These are phyloP conservation scores for Neuroscelio doddi DNA, from an alignment of 2,888 invertebrate genomes.

Conservation along the genomic window DNA sequence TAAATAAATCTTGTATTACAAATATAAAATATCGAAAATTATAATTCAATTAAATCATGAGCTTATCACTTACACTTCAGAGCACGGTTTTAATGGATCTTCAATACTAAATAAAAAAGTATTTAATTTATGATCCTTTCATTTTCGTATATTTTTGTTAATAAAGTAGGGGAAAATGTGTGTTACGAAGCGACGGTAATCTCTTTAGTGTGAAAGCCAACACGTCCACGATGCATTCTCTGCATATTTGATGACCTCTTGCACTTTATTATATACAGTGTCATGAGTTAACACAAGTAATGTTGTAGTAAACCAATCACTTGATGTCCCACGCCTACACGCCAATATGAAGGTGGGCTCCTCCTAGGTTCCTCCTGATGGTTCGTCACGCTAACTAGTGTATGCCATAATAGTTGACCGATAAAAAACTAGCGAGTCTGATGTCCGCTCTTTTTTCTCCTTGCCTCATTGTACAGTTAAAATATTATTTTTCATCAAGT, in stretches of 20 bases:
- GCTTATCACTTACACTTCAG: background rate
- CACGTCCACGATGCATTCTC: constrained; percentile 30
- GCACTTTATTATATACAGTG: constrained; percentile 64
- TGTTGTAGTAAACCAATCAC: constrained; percentile 68
- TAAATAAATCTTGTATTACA: no score
- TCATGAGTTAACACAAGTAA: constrained; percentile 66
- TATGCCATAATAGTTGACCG: constrained; percentile 9
- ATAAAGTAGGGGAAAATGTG: background rate
- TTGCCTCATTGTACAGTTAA: background rate
- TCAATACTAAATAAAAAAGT: no score
- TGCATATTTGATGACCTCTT: constrained; percentile 61
- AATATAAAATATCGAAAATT: no score
- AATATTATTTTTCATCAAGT: background rate
- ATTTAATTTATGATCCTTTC: background rate
- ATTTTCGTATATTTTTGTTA: constrained; percentile 4
- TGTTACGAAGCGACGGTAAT: background rate
- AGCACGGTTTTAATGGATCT: no score
- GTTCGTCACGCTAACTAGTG: background rate
- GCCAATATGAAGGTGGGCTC: constrained; percentile 19
- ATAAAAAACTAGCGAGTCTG: constrained; percentile 4
- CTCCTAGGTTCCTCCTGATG: constrained; percentile 15
- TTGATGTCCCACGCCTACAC: constrained; percentile 57
- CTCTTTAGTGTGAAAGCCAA: constrained; percentile 10
- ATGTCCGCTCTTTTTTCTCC: constrained; percentile 11
- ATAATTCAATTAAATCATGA: no score